phyloP scores from a whole-genome alignment of 2,888 invertebrate genomes.

The Nephrotoma flavescens region DNA sequence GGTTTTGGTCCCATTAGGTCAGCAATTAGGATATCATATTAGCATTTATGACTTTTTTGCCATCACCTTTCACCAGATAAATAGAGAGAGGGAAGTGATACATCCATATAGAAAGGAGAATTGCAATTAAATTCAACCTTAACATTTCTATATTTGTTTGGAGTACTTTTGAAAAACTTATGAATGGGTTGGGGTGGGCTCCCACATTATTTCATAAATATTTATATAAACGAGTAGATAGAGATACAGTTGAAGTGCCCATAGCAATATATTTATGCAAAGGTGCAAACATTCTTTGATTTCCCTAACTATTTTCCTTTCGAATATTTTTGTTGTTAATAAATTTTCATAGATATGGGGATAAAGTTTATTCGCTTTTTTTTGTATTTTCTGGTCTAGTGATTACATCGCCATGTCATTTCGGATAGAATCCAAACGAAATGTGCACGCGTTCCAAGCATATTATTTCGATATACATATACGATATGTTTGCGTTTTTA shows the following conservation, averaged over 20 bases:
- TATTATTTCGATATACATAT: not conserved
- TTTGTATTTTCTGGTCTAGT: not conserved
- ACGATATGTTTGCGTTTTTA: not conserved
- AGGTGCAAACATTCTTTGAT: too few species aligned
- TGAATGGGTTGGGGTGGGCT: not conserved
- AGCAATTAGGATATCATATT: not conserved
- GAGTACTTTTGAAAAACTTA: not conserved
- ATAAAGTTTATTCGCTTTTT: not conserved
- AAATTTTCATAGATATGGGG: not conserved
- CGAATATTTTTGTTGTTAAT: not conserved
- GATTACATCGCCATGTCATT: not conserved
- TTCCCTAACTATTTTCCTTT: not conserved
- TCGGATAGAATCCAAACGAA: not conserved
- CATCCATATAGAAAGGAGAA: not conserved
- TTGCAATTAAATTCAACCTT: not conserved
- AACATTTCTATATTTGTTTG: not conserved
- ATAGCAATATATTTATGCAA: too few species aligned
- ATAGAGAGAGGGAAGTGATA: too few species aligned
- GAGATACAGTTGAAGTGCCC: too few species aligned
- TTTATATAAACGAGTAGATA: too few species aligned
- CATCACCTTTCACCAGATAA: too few species aligned
- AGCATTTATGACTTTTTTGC: not conserved
- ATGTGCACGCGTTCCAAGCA: not conserved
- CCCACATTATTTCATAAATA: too few species aligned
- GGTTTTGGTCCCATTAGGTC: not conserved